These are phyloP conservation scores for Sebastes vulpes DNA, from an alignment of 2,797 vertebrate genomes.

Conservation along the genomic window DNA sequence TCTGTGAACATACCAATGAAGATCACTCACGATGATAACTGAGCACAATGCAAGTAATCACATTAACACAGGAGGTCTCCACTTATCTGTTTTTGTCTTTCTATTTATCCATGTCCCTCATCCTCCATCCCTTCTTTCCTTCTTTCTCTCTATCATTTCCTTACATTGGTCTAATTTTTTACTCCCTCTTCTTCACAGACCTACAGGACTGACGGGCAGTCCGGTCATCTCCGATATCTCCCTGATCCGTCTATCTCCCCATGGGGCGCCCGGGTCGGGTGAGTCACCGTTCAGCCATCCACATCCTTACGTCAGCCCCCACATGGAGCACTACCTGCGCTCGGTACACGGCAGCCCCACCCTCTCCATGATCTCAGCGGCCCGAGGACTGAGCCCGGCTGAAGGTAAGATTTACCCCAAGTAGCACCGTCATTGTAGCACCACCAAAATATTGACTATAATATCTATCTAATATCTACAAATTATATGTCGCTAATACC, in stretches of 20 bases:
- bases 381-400: slow-evolving; percentile 94
- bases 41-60: slow-evolving; percentile 11
- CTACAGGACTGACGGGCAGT: slow-evolving; percentile 91
- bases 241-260: slow-evolving; percentile 95
- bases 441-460: neutral
- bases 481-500: neutral
- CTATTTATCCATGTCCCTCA: neutral
- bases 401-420: slow-evolving; percentile 87
- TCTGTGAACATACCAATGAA: slow-evolving; percentile 37
- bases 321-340: slow-evolving; percentile 98
- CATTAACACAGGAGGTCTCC: neutral
- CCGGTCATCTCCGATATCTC: slow-evolving; percentile 97
- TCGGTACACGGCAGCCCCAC: slow-evolving; percentile 95
- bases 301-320: slow-evolving; percentile 92
- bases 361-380: slow-evolving; percentile 95
- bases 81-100: neutral
- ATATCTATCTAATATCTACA: neutral
- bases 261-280: slow-evolving; percentile 81
- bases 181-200: slow-evolving; percentile 80
- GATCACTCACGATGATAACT: slow-evolving; percentile 36
- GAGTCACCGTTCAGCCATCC: slow-evolving; percentile 93
- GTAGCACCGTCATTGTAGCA: too few relatives aligned
- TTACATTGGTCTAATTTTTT: neutral
- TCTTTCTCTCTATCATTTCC: neutral
- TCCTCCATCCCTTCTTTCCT: neutral